These are phyloP conservation scores for Lucilia sericata DNA, from an alignment of 1,140 invertebrate species.

Conservation along the genomic window DNA sequence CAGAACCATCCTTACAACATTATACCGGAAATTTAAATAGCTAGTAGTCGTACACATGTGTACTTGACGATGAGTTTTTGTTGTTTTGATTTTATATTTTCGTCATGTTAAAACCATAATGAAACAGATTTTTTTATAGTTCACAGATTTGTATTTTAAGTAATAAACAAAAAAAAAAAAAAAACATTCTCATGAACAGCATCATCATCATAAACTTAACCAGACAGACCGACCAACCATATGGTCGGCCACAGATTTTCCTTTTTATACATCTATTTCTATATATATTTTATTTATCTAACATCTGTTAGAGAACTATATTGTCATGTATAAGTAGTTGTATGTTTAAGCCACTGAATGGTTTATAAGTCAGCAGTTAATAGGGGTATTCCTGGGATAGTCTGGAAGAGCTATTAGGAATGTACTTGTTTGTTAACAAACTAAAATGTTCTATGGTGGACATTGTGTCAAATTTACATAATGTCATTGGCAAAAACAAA, in stretches of 20 bases:
- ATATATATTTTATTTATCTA: too few species aligned
- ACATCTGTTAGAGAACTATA: too few species aligned
- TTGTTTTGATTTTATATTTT: not conserved
- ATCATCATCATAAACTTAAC: constrained; percentile 24
- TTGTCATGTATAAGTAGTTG: too few species aligned
- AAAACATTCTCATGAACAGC: constrained; percentile 2
- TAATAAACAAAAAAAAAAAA: not conserved
- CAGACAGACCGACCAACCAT: not conserved
- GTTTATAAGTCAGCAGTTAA: too few species aligned
- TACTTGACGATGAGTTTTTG: not conserved
- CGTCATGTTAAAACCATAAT: not conserved
- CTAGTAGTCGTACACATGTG: not conserved
- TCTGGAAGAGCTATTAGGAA: too few species aligned
- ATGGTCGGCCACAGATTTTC: constrained; percentile 4
- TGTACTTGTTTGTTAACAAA: too few species aligned
- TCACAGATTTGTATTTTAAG: not conserved
- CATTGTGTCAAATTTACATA: too few species aligned
- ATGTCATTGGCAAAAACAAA: too few species aligned
- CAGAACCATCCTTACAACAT: not conserved
- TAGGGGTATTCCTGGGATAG: too few species aligned
- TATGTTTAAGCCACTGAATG: too few species aligned
- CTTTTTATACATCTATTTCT: not conserved
- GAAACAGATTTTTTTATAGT: not conserved
- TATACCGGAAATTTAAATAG: constrained; percentile 26
- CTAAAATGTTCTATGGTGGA: too few species aligned